Conservation (phyloP, 2,113 vertebrate species). For the Hydropotes inermis region DNA sequence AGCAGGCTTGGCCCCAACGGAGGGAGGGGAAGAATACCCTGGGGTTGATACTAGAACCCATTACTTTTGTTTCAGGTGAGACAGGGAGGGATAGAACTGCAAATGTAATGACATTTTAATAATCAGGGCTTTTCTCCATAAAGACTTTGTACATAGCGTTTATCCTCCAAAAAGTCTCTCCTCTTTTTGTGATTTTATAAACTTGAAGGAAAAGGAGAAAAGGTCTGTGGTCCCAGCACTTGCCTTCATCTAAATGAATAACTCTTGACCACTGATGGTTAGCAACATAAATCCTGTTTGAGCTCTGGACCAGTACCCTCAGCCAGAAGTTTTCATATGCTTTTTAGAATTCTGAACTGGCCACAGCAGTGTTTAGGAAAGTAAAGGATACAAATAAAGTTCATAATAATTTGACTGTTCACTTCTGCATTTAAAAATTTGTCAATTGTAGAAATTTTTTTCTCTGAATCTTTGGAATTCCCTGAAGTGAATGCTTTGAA, state of each 20-base stretch:
- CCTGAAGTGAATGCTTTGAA: neutral
- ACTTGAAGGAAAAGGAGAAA: neutral
- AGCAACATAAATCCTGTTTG: neutral
- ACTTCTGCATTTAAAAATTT: slow-evolving; percentile 32
- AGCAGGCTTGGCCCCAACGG: neutral
- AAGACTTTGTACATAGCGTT: neutral
- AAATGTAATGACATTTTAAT: neutral
- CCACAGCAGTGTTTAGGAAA: neutral
- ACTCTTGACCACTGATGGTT: neutral
- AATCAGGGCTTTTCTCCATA: neutral
- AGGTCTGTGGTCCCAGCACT: neutral
- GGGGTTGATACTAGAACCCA: neutral
- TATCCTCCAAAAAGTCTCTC: neutral
- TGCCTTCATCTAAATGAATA: neutral
- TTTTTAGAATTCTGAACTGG: neutral
- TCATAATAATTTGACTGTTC: neutral
- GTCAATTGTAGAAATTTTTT: neutral
- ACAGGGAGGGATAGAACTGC: neutral
- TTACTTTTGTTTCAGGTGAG: slow-evolving; percentile 1
- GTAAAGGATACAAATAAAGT: neutral
- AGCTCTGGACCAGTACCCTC: neutral
- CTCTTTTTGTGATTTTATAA: neutral
- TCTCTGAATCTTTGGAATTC: neutral
- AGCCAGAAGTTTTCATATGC: neutral
- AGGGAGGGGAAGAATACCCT: neutral